Evolutionary conservation across 2,797 vertebrate species (phyloP).

Genomic region (Schizothorax lantsangensis): DNA sequence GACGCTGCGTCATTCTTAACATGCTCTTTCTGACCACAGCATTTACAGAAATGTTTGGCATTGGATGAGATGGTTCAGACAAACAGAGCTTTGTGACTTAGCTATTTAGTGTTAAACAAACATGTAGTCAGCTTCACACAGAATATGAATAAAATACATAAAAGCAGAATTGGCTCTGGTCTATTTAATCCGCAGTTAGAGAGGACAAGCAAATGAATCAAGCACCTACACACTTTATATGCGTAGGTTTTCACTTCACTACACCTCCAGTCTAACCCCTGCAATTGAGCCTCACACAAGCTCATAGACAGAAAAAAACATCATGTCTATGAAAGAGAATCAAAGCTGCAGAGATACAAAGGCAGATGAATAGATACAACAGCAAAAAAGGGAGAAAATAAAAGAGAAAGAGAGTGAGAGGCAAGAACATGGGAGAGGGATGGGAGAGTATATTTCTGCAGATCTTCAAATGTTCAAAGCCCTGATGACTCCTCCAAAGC

Average conservation of each 20-base stretch:
- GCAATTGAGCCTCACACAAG: slow-evolving; percentile 19
- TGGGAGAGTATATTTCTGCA: slow-evolving; percentile 14
- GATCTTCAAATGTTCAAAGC: slow-evolving; percentile 38
- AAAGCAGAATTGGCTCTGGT: not conserved
- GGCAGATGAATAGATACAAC: slow-evolving; percentile 69
- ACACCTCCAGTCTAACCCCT: slow-evolving; percentile 36
- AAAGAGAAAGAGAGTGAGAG: slow-evolving; percentile 66
- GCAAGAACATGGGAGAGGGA: slow-evolving; percentile 47
- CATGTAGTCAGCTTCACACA: not conserved
- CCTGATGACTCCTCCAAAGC: slow-evolving; percentile 23
- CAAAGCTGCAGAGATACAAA: slow-evolving; percentile 71
- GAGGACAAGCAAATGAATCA: slow-evolving; percentile 37
- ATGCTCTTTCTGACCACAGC: not conserved
- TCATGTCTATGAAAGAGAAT: slow-evolving; percentile 65
- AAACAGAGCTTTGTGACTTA: slow-evolving; percentile 4
- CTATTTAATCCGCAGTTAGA: slow-evolving; percentile 15
- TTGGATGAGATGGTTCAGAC: not conserved
- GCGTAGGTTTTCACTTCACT: slow-evolving; percentile 20
- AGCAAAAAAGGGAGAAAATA: slow-evolving; percentile 64
- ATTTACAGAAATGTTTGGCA: slow-evolving; percentile 8
- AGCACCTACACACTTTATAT: slow-evolving; percentile 17
- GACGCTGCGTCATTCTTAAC: not conserved
- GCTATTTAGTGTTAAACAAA: slow-evolving; percentile 19
- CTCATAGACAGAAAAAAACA: slow-evolving; percentile 50
- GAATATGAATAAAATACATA: not conserved